Evolutionary conservation across 23 tunicate species (phyloP).

Genomic region (Trididemnum nubilum): DNA sequence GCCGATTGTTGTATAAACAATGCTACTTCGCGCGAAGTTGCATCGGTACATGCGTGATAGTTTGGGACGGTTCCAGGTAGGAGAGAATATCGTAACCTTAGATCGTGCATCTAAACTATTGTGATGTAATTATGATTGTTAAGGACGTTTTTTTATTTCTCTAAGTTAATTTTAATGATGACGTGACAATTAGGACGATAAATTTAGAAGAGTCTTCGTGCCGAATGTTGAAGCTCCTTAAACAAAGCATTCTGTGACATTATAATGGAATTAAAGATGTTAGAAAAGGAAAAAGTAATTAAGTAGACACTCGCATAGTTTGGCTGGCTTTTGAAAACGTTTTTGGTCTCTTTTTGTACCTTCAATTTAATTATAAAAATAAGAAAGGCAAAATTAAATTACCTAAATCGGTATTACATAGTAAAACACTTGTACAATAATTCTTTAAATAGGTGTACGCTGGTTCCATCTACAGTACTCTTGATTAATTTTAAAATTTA

Average conservation of each 20-base stretch:
- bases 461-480: too few relatives aligned
- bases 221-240: not conserved
- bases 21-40: slow-evolving; percentile 1
- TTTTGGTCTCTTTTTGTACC: too few relatives aligned
- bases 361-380: too few relatives aligned
- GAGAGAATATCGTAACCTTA: slow-evolving; percentile 16
- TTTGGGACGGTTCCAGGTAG: not conserved
- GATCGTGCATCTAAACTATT: slow-evolving; percentile 6
- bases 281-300: too few relatives aligned
- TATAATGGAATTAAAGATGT: too few relatives aligned
- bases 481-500: too few relatives aligned
- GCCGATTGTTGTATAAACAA: slow-evolving; percentile 3
- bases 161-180: not conserved
- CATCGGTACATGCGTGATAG: slow-evolving; percentile 2
- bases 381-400: too few relatives aligned
- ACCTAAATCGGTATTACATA: too few relatives aligned
- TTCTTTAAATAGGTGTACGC: too few relatives aligned
- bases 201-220: not conserved
- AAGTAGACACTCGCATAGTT: too few relatives aligned
- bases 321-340: too few relatives aligned
- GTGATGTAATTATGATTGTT: slow-evolving; percentile 14
- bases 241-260: not conserved
- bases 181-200: slow-evolving; percentile 21
- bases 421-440: too few relatives aligned
- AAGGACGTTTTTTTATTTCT: not conserved